Base-by-base conservation (phyloP, 2,888 invertebrate species). In the Dioctria rufipes region DNA sequence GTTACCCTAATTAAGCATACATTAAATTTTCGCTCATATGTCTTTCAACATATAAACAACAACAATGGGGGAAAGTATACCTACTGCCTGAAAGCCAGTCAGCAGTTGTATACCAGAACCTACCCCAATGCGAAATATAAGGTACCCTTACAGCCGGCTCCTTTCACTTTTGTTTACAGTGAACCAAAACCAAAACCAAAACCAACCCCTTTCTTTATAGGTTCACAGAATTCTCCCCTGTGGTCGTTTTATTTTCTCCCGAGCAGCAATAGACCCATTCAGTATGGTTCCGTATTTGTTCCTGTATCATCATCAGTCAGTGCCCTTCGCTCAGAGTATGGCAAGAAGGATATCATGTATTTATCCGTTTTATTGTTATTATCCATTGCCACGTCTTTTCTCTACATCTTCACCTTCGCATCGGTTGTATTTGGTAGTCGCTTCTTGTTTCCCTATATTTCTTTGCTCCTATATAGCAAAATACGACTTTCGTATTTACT, bases 361-460 rank as follows among this genome's bases (percentile, higher is more conserved):
- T 77, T 77, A 63, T 77, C 77, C 77, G 39, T 77, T 77, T 77
- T 77, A 77, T 77, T 77, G 77, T 77, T 77, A 77, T 77, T 77
- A 77, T 77, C 77, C 77, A 77, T 49, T 46, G 61, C 77, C 46
- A 61, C 61, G 46, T 46, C 49, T 60, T 40, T 5, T 37, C 63
- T 37, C 43, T 49, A 39, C 13, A 5, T 37, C 69, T 71, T 37
- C 46, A 11, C 37, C 39, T 46, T n/a, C 25, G 58, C n/a, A 40
- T n/a, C 9, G 60, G 6, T 6, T 61, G 37, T 61, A 66, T 66
- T 66, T 46, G 13, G 43, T 37, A 9, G n/a, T n/a, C 11, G 4
- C 37, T 43, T 6, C 66, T 13, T 43, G 58, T 77, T 61, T 42
- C 51, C 61, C 60, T 43, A 60, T 60, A 5, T 25, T 61, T 25